Conservation (phyloP, 1,140 invertebrate genomes). For the Drosophila sechellia region DNA sequence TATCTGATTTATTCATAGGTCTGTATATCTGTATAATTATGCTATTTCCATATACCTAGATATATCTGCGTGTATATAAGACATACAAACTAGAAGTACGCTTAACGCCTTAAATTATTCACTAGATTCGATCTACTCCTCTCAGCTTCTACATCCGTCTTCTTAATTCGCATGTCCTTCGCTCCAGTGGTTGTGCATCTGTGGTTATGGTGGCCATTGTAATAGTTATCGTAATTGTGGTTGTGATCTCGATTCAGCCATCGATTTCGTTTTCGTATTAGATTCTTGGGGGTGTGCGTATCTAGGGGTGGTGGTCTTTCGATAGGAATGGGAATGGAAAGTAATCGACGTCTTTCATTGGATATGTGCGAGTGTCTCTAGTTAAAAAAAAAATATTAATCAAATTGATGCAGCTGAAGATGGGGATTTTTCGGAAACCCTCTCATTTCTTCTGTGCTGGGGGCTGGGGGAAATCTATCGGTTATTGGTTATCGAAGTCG, state of each 20-base stretch:
- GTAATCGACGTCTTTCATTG: conserved; percentile 52
- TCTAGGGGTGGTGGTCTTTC: conserved; percentile 45
- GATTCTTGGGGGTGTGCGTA: conserved; percentile 13
- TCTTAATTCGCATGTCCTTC: conserved; percentile 21
- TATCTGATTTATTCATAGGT: conserved; percentile 35
- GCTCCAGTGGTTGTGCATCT: conserved; percentile 51
- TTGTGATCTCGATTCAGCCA: conserved; percentile 20
- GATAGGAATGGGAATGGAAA: conserved; percentile 47
- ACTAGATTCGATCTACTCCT: conserved; percentile 41
- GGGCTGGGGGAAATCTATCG: conserved; percentile 19
- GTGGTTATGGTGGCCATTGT: conserved; percentile 46
- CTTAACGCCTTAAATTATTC: conserved; percentile 50
- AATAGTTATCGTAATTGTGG: conserved; percentile 42
- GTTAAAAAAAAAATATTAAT: conserved; percentile 27
- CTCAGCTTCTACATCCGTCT: conserved; percentile 24
- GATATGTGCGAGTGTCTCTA: conserved; percentile 53
- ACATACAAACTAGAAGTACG: conserved; percentile 53
- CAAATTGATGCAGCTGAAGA: conserved; percentile 25
- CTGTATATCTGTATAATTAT: conserved; percentile 65
- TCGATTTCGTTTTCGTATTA: conserved; percentile 9
- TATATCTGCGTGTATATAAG: conserved; percentile 57
- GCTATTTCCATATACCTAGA: conserved; percentile 52
- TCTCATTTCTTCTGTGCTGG: conserved; percentile 3
- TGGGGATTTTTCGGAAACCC: neutral
- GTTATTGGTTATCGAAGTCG: conserved; percentile 36